Evolutionary conservation across 1,140 invertebrate genomes (phyloP).

Genomic region (Bombus sibiricus): DNA sequence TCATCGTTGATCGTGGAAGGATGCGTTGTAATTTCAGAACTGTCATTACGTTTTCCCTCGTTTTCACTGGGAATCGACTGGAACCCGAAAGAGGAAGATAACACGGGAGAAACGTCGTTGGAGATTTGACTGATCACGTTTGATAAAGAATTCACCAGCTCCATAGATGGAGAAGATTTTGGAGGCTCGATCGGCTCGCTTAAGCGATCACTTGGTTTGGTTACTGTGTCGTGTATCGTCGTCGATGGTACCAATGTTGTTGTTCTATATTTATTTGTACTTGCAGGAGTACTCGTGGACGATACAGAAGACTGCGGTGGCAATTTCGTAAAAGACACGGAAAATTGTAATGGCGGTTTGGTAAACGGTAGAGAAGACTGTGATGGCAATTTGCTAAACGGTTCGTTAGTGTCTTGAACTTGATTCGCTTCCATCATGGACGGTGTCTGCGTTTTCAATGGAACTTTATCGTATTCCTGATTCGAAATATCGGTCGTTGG

Average conservation of each 20-base stretch:
- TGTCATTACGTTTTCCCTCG: neutral
- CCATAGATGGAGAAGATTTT: constrained; percentile 70
- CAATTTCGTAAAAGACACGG: neutral
- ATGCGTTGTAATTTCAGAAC: neutral
- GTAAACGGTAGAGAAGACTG: neutral
- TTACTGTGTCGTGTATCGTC: neutral
- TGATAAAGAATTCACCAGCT: constrained; percentile 76
- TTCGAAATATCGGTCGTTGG: neutral
- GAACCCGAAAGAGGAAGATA: neutral
- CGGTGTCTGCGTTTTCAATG: neutral
- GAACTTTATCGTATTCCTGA: neutral
- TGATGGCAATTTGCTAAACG: neutral
- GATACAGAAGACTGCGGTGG: neutral
- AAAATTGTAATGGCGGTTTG: neutral
- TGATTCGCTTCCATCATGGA: neutral
- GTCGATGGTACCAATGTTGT: neutral
- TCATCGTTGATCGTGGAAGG: neutral
- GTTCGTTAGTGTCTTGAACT: neutral
- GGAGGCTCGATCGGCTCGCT: neutral
- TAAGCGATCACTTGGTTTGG: neutral
- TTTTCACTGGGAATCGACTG: too few relatives aligned
- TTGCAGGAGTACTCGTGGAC: neutral
- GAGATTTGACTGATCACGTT: constrained; percentile 78
- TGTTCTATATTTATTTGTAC: neutral
- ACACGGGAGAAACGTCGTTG: constrained; percentile 50